These are phyloP conservation scores for Aphaenogaster ashmeadi DNA, from an alignment of 1,140 invertebrate species.

Conservation along the genomic window DNA sequence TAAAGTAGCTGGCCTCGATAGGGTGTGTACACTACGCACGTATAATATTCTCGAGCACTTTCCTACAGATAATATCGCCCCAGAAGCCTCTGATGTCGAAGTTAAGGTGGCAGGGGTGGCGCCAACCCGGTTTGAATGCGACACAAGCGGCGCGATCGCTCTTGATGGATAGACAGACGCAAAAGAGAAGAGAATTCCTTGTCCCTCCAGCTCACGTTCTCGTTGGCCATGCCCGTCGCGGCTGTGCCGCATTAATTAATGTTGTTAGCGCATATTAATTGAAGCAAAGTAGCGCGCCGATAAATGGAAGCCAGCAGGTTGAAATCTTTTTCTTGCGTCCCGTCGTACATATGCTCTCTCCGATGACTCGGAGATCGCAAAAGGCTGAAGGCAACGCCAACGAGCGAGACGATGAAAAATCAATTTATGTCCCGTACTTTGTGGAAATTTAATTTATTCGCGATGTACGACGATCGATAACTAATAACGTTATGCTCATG, in stretches of 20 bases:
- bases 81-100: conserved; percentile 78
- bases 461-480: conserved; percentile 20
- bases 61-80: conserved; percentile 78
- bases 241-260: conserved; percentile 78
- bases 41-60: conserved; percentile 81
- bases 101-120: conserved; percentile 71
- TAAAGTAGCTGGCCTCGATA: conserved; percentile 71
- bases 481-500: conserved; percentile 20
- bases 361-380: not conserved
- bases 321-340: conserved; percentile 68
- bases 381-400: not conserved
- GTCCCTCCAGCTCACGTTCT: conserved; percentile 9
- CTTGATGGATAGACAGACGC: conserved; percentile 57
- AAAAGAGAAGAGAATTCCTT: conserved; percentile 43
- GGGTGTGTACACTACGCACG: conserved; percentile 71
- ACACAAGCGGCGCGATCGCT: conserved; percentile 43
- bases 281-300: conserved; percentile 72
- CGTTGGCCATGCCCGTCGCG: conserved; percentile 27
- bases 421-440: conserved; percentile 56
- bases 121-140: conserved; percentile 59
- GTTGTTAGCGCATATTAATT: conserved; percentile 80
- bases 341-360: conserved; percentile 20
- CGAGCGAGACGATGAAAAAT: conserved; percentile 53
- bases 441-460: conserved; percentile 58
- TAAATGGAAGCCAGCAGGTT: conserved; percentile 21